Conservation (phyloP, 2,888 invertebrate species). For the Microctonus aethiopoides region DNA sequence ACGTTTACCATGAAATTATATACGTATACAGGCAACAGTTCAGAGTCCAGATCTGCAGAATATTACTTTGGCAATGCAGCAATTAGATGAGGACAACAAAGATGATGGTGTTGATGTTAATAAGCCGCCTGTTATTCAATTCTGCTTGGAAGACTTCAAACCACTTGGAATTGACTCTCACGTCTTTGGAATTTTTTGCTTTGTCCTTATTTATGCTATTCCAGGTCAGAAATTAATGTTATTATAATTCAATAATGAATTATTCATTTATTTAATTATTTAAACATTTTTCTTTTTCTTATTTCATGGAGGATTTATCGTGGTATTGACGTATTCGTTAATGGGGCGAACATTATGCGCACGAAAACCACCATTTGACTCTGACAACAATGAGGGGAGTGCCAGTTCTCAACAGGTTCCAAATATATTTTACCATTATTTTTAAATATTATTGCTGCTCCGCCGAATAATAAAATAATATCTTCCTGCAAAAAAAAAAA, state of each 20-base stretch:
- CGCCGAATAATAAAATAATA: not conserved
- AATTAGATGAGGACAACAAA: slow-evolving; percentile 23
- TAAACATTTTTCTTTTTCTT: not conserved
- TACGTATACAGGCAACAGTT: slow-evolving; percentile 51
- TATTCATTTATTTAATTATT: no score
- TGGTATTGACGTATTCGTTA: slow-evolving; percentile 75
- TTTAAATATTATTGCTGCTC: not conserved
- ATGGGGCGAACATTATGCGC: slow-evolving; percentile 80
- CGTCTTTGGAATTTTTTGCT: slow-evolving; percentile 76
- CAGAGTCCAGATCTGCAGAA: slow-evolving; percentile 47
- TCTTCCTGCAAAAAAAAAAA: no score
- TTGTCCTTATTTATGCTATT: slow-evolving; percentile 80
- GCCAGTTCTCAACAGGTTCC: slow-evolving; percentile 75
- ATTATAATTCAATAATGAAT: not conserved
- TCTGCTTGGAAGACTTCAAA: slow-evolving; percentile 77
- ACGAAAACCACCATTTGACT: slow-evolving; percentile 76
- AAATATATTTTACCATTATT: not conserved
- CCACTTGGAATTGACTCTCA: slow-evolving; percentile 70
- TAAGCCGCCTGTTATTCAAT: slow-evolving; percentile 66
- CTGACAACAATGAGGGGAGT: slow-evolving; percentile 71
- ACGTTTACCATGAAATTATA: not conserved
- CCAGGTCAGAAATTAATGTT: slow-evolving; percentile 72
- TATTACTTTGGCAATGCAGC: slow-evolving; percentile 45
- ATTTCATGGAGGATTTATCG: slow-evolving; percentile 75
- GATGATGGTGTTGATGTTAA: slow-evolving; percentile 30